phyloP scores from a whole-genome alignment of 2,113 vertebrate species.

The Pelmatolapia mariae region DNA sequence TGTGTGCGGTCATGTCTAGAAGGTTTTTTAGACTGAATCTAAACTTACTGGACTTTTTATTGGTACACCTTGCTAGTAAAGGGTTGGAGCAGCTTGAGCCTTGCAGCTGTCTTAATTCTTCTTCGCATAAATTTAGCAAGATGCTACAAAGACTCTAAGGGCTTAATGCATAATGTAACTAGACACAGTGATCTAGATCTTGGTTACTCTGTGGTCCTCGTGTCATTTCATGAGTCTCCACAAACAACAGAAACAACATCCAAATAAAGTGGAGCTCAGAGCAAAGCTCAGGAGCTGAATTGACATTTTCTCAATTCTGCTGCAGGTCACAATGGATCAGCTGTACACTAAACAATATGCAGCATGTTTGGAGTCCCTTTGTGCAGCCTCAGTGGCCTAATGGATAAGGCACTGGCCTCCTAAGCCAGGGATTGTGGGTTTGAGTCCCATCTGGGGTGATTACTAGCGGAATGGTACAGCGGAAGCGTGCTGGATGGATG shows the following conservation, averaged over 20 bases:
- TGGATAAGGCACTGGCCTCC: conserved; percentile 71
- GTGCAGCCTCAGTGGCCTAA: not conserved
- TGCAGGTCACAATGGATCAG: not conserved
- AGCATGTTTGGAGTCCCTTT: fast-evolving
- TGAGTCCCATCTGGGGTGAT: conserved; percentile 44
- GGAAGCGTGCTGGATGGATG: conserved; percentile 76
- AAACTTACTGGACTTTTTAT: not conserved
- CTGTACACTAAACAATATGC: not conserved
- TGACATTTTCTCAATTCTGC: not conserved
- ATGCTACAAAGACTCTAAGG: not conserved
- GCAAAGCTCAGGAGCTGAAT: not conserved
- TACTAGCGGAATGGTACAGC: conserved; percentile 16
- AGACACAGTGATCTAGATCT: not conserved
- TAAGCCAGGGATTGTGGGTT: conserved; percentile 58
- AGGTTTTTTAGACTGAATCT: not conserved
- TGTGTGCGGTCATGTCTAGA: not conserved
- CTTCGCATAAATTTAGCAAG: not conserved
- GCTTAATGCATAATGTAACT: not conserved
- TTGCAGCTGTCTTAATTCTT: not conserved
- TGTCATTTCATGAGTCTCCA: not conserved
- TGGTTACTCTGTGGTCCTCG: not conserved
- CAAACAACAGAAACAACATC: not conserved
- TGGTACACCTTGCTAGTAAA: not conserved
- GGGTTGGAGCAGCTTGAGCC: not conserved
- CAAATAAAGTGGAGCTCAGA: not conserved